Base-by-base conservation (phyloP, 1,140 invertebrate genomes). In the Papilio dardanus region DNA sequence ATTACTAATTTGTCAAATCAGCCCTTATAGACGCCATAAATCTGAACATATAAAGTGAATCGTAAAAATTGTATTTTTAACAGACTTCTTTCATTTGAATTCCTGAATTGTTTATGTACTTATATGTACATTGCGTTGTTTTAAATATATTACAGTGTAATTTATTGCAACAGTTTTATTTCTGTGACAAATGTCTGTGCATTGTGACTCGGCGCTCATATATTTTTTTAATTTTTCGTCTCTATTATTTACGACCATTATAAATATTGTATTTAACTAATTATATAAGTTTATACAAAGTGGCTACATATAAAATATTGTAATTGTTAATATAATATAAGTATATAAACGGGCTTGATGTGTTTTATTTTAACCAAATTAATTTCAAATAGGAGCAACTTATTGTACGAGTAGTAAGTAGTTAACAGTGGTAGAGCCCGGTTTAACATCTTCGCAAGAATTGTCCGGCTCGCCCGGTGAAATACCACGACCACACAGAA, bases 281-380 rank as follows among this genome's bases (percentile, higher is more conserved):
- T 76, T 78, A 83, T 74, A 83, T 83, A 86, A 82, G 83, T 87
- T 89, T 91, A 86, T 92, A 92, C 84, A 89, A 88, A 88, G 77
- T 90, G 85, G 84, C 88, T 92, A 88, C 80, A 88, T 86, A 80
- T 85, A 82, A 87, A 83, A 84, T 84, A 81, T 82, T 77, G 74
- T 81, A 79, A 83, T 80, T 83, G 80, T 82, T 86, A 87, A 87
- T 84, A 85, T 90, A 90, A 89, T 90, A 92, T 90, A 92, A 90
- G 84, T 84, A 68, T 87, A 87, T 81, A 90, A 90, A 86, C 83
- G 86, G 88, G 86, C 46, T 19, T 79, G 24, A 33, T 76, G 79
- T 75, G 79, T 88, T 88, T 91, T 81, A 85, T 84, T 89, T 79
- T 65, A 42, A 8, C 21, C 21, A 28, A 50, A 50, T 21, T 19